These are phyloP conservation scores for Actinemys pallida DNA, from an alignment of 2,113 vertebrate species.

Conservation along the genomic window DNA sequence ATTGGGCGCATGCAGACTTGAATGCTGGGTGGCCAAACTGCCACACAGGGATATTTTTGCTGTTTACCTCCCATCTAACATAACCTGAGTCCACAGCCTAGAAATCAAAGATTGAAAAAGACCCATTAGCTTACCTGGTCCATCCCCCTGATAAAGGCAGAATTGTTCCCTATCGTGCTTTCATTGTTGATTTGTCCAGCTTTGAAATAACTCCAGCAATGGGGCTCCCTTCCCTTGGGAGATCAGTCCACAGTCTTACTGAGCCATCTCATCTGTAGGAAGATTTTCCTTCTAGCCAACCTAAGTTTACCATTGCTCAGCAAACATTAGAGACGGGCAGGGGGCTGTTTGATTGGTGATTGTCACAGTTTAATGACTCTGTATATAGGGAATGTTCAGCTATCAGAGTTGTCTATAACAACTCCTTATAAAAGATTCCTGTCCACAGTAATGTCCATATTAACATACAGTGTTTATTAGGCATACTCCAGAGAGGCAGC, in stretches of 20 bases:
- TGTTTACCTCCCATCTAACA: not conserved
- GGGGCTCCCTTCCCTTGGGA: accelerated
- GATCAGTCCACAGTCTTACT: not conserved
- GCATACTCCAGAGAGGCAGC: not conserved
- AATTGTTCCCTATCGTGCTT: not conserved
- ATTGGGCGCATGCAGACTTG: not conserved
- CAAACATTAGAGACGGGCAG: not conserved
- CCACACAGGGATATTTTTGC: no score
- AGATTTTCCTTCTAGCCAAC: not conserved
- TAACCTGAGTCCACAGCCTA: not conserved
- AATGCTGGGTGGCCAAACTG: not conserved
- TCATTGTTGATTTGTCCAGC: not conserved
- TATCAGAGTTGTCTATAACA: not conserved
- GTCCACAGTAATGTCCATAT: not conserved
- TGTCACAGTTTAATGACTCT: not conserved
- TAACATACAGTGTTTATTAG: not conserved
- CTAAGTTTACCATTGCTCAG: not conserved
- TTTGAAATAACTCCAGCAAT: not conserved
- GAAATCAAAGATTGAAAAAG: not conserved
- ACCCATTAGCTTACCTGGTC: not conserved
- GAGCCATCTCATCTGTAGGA: not conserved
- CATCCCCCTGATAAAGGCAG: not conserved
- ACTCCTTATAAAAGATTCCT: not conserved
- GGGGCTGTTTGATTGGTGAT: not conserved
- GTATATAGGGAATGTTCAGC: not conserved